Percentiles rank a stretch among this genome's conserved stretches.
Conservation (phyloP, 2,113 vertebrate genomes). For the Pristiophorus japonicus region DNA sequence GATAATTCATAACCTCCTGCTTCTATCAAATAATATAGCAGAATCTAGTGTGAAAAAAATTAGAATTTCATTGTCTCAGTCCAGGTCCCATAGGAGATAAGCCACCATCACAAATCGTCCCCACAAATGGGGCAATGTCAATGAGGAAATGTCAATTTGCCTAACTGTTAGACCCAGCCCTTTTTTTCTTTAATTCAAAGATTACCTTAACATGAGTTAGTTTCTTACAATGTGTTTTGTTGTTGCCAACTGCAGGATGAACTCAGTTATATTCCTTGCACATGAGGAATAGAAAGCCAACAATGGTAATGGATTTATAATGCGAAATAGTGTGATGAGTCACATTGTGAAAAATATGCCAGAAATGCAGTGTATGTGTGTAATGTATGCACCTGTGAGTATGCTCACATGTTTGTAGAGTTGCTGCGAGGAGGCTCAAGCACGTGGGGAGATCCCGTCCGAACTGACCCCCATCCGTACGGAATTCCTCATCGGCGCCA, state of each 20-base stretch:
- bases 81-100: not conserved
- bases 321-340: not conserved
- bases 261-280: not conserved
- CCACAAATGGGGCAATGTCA: not conserved
- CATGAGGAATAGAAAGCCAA: not conserved
- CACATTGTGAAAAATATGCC: not conserved
- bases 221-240: too few relatives aligned
- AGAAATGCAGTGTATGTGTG: not conserved
- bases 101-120: not conserved
- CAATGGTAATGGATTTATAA: not conserved
- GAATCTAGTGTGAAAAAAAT: not conserved
- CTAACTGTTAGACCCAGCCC: not conserved
- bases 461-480: too few relatives aligned
- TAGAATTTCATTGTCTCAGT: not conserved
- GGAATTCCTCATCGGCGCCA: too few relatives aligned
- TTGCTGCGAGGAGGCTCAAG: too few relatives aligned
- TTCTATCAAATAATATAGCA: not conserved
- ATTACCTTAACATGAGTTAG: too few relatives aligned
- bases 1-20: not conserved
- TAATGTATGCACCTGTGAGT: too few relatives aligned
- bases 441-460: too few relatives aligned
- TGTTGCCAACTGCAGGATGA: not conserved
- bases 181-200: slow-evolving; percentile 2
- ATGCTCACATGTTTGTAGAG: too few relatives aligned
- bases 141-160: not conserved